Evolutionary conservation across 1,140 invertebrate species (phyloP).

Genomic region (Neodiprion lecontei): DNA sequence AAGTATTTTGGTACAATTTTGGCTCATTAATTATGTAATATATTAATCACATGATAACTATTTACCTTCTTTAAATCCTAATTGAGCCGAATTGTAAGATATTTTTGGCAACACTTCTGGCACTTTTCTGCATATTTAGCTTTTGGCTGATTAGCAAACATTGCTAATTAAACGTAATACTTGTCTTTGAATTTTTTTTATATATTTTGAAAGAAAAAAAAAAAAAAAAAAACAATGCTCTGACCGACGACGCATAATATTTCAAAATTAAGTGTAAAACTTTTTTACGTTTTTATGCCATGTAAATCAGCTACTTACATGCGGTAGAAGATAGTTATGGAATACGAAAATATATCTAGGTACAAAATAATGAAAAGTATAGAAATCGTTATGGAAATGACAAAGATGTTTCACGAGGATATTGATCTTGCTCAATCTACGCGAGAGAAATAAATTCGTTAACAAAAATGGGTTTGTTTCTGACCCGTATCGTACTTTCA

Average conservation of each 20-base stretch:
- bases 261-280: too few species aligned
- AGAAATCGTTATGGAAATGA: too few species aligned
- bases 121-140: neutral
- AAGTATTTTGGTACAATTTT: neutral
- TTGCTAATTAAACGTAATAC: neutral
- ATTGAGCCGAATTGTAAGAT: slow-evolving; percentile 5
- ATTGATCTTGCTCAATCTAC: too few species aligned
- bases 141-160: neutral
- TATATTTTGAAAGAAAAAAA: too few species aligned
- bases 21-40: neutral
- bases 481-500: too few species aligned
- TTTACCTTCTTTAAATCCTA: neutral
- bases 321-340: neutral
- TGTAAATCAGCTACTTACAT: neutral
- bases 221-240: too few species aligned
- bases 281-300: neutral
- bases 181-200: neutral
- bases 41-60: slow-evolving; percentile 6
- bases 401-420: too few species aligned
- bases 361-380: too few species aligned
- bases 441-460: too few species aligned
- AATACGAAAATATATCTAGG: neutral
- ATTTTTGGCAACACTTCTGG: neutral
- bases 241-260: too few species aligned
- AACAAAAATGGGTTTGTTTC: too few species aligned